phyloP scores from a whole-genome alignment of 2,113 vertebrate species.

The Albula glossodonta region DNA sequence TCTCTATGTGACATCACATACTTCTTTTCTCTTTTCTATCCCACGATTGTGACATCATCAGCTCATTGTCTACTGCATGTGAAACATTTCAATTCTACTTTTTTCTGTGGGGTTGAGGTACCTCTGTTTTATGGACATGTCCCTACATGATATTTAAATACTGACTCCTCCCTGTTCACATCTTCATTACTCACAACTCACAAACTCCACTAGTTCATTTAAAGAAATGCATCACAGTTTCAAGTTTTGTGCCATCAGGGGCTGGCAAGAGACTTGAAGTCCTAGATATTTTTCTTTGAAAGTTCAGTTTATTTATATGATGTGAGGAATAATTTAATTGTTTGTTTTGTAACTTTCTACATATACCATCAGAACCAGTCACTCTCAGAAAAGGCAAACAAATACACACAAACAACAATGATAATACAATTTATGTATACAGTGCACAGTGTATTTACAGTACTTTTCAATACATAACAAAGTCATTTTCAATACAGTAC shows the following conservation, averaged over 20 bases:
- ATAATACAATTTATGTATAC: no score
- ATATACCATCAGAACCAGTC: no score
- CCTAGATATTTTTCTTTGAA: background rate
- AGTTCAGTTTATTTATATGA: background rate
- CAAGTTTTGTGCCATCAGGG: background rate
- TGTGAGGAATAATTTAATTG: no score
- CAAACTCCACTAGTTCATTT: constrained; percentile 3
- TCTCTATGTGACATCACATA: background rate
- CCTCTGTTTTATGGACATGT: background rate
- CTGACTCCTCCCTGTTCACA: background rate
- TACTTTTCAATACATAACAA: no score
- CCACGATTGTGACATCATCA: background rate
- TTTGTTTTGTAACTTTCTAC: background rate
- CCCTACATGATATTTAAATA: background rate
- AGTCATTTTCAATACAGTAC: no score
- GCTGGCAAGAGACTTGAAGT: background rate
- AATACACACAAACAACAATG: no score
- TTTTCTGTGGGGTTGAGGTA: background rate
- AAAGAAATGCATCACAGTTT: background rate
- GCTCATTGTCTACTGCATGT: background rate
- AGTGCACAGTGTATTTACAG: no score
- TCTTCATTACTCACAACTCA: background rate
- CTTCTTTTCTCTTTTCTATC: background rate
- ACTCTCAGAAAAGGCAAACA: no score
- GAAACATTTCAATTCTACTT: no score